phyloP scores from a whole-genome alignment of 2,888 invertebrate genomes.

The Drosophila pegasa region DNA sequence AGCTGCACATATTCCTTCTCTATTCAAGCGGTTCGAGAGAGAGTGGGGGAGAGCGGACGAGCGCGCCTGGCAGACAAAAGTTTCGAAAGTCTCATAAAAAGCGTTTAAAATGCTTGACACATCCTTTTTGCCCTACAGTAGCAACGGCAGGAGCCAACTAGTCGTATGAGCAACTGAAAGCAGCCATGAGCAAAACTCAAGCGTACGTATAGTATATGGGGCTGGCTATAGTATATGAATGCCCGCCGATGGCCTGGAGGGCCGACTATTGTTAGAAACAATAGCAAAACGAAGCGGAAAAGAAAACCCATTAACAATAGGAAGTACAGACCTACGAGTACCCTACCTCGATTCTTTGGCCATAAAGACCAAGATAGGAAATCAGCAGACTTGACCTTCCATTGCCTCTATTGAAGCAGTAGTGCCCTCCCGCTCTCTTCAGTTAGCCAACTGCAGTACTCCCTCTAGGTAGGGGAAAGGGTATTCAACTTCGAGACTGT shows the following conservation, averaged over 20 bases:
- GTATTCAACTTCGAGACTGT: constrained; percentile 24
- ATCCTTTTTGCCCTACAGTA: constrained; percentile 31
- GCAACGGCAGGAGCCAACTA: constrained; percentile 28
- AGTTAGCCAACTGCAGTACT: background rate
- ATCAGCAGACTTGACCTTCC: background rate
- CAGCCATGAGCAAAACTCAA: constrained; percentile 18
- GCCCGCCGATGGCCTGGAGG: constrained; percentile 39
- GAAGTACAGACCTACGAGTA: background rate
- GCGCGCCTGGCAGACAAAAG: constrained; percentile 10
- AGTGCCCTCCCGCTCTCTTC: no score
- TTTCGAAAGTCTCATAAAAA: constrained; percentile 24
- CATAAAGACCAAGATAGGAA: no score
- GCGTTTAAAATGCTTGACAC: constrained; percentile 45
- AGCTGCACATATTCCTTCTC: constrained; percentile 13
- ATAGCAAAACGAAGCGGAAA: constrained; percentile 25
- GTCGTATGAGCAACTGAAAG: constrained; percentile 43
- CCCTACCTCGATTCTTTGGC: background rate
- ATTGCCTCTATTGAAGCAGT: background rate
- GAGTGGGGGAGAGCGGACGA: background rate
- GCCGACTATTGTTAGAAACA: constrained; percentile 32
- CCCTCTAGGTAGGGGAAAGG: background rate
- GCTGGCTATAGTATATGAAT: constrained; percentile 15
- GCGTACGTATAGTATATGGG: constrained; percentile 12
- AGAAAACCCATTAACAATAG: background rate
- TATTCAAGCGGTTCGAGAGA: background rate